Percentiles rank a stretch among this genome's conserved stretches.
Conservation (phyloP, 2,113 vertebrate genomes). For the Lipophrys pholis region DNA sequence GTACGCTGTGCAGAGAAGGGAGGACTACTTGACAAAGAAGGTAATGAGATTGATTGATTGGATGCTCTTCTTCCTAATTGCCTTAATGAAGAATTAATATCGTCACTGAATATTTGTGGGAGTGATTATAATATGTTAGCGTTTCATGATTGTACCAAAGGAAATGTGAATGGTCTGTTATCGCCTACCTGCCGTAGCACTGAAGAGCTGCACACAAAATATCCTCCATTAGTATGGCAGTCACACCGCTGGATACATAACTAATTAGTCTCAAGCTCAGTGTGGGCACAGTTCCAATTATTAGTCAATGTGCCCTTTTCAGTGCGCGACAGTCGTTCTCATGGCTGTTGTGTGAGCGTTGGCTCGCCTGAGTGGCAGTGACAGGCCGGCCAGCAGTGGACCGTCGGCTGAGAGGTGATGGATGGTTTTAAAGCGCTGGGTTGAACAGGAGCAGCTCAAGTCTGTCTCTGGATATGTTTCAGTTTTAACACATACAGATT, state of each 20-base stretch:
- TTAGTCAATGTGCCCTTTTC: conserved; percentile 71
- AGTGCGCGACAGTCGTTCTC: conserved; percentile 53
- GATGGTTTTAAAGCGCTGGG: conserved; percentile 50
- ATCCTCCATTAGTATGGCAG: conserved; percentile 60
- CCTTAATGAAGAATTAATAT: conserved; percentile 70
- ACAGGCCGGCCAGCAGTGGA: conserved; percentile 45
- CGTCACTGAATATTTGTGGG: conserved; percentile 55
- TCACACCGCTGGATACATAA: conserved; percentile 62
- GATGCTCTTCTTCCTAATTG: conserved; percentile 58
- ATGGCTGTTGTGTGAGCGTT: conserved; percentile 45
- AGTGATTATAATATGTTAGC: conserved; percentile 51
- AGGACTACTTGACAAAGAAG: conserved; percentile 48
- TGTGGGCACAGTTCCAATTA: conserved; percentile 63
- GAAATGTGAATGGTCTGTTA: conserved; percentile 18
- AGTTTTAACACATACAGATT: conserved; percentile 17
- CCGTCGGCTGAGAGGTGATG: conserved; percentile 67
- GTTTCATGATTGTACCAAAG: conserved; percentile 37
- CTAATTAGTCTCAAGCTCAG: conserved; percentile 68
- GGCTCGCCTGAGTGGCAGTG: conserved; percentile 58
- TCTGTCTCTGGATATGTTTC: conserved; percentile 31
- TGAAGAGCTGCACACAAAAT: conserved; percentile 38
- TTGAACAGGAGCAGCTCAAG: conserved; percentile 50
- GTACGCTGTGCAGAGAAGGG: conserved; percentile 25
- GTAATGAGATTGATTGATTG: conserved; percentile 70
- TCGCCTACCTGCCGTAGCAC: conserved; percentile 41